Percentiles rank a stretch among this genome's conserved stretches.
Conservation (phyloP, 2,888 invertebrate genomes). For the Agrilus biguttatus region DNA sequence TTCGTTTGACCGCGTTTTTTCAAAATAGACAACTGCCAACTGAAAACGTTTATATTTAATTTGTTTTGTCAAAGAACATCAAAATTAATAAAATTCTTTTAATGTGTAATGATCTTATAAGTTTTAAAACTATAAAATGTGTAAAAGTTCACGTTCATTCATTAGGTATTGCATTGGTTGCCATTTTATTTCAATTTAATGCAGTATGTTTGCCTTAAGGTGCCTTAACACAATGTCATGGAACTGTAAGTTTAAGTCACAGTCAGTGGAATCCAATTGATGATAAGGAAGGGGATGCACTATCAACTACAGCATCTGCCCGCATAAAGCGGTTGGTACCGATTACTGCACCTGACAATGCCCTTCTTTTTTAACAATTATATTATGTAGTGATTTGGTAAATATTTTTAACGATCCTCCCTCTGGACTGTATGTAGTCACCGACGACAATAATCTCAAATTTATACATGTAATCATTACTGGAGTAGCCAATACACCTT, state of each 20-base stretch:
- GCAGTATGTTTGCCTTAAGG: not conserved
- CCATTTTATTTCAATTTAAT: not conserved
- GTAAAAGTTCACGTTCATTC: conserved; percentile 2
- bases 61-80: too few species aligned
- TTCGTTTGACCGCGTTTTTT: too few species aligned
- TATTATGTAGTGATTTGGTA: conserved; percentile 35
- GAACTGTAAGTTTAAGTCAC: not conserved
- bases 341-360: not conserved
- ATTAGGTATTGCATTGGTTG: not conserved
- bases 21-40: too few species aligned
- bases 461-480: conserved; percentile 40
- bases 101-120: conserved; percentile 3
- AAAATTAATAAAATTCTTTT: not conserved
- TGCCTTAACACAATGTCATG: not conserved
- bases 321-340: conserved; percentile 11
- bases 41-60: too few species aligned
- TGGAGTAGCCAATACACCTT: conserved; percentile 45
- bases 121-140: conserved; percentile 1
- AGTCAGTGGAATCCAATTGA: conserved; percentile 11
- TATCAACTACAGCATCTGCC: conserved; percentile 9
- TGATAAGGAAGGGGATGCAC: conserved; percentile 6
- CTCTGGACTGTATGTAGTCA: conserved; percentile 39
- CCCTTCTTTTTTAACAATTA: not conserved
- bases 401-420: conserved; percentile 40
- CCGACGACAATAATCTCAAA: conserved; percentile 37